Percentiles rank a stretch among this genome's conserved stretches.
These are phyloP conservation scores for Byasa hedistus DNA, from an alignment of 2,888 invertebrate species.

Conservation along the genomic window DNA sequence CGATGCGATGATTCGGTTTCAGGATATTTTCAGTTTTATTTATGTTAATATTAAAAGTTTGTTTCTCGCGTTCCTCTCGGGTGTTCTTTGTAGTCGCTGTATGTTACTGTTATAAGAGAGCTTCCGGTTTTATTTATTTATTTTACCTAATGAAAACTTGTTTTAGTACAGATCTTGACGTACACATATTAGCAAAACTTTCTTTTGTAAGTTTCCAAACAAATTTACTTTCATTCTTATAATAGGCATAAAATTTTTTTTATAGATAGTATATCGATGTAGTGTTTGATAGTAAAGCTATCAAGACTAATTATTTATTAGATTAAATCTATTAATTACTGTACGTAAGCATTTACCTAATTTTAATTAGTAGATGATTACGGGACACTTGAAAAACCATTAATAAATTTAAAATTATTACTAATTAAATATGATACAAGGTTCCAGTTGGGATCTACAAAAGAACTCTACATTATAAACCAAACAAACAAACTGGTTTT, in stretches of 20 bases:
- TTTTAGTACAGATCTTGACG: background rate
- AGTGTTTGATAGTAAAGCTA: no score
- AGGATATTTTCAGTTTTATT: slow-evolving; percentile 15
- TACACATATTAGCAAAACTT: background rate
- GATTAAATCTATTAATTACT: no score
- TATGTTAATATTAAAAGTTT: slow-evolving; percentile 20
- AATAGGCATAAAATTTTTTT: background rate
- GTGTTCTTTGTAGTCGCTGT: slow-evolving; percentile 13
- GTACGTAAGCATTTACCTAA: no score
- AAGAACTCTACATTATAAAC: background rate
- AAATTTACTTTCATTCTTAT: background rate
- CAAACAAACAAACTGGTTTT: background rate
- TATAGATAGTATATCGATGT: no score
- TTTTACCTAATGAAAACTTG: background rate
- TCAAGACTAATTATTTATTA: no score
- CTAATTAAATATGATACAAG: no score
- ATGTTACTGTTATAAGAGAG: slow-evolving; percentile 3
- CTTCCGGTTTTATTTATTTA: slow-evolving; percentile 7
- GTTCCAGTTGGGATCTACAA: background rate
- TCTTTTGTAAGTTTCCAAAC: background rate
- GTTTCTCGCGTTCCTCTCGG: background rate
- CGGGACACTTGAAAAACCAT: no score
- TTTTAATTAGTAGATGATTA: no score
- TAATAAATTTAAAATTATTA: no score
- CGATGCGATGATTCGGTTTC: slow-evolving; percentile 9